Evolutionary conservation across 1,140 invertebrate genomes (phyloP), one percentile per base, ranked within the genome.

Genomic region (Drosophila rhopaloa): DNA sequence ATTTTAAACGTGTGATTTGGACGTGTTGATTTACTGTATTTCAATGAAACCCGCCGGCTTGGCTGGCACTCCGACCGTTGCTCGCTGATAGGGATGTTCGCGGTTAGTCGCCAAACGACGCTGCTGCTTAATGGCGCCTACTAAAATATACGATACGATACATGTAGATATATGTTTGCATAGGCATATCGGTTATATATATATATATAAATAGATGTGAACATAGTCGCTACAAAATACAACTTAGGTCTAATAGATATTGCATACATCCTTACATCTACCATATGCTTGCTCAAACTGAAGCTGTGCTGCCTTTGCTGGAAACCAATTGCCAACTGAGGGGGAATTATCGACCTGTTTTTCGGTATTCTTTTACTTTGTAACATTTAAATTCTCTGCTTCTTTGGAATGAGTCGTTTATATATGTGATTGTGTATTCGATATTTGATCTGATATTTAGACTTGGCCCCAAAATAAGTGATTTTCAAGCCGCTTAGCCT

Each of bases 51-150:
- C 91, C 80, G 91, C 83, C 82, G 91, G 91, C 79, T 92, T 96
- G 93, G 95, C 95, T 93, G 96, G 95, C 94, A 96, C 95, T 93
- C 96, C 96, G 92, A 91, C 90, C 73, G 96, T 96, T 92, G 96
- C 96, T 94, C 97, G 97, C 95, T 97, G 96, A 95, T 97, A 97
- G 93, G 97, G 97, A 95, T 97, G 97, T 94, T 97, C 97, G 94
- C 96, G 93, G 95, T 96, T 94, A 96, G 96, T 94, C 95, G 95
- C 94, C 94, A 93, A 93, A 94, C 94, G 93, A 94, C 94, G 93
- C 91, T 92, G 92, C 92, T 93, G 90, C 86, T 93, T 92, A 93
- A 94, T 93, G 92, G 94, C 93, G 93, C 94, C 94, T 94, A 94
- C 92, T 94, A 91, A 83, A 91, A 91, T 91, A 91, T 83, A 91